Evolutionary conservation across 2,888 invertebrate species (phyloP).

Genomic region (Aricia artaxerxes): DNA sequence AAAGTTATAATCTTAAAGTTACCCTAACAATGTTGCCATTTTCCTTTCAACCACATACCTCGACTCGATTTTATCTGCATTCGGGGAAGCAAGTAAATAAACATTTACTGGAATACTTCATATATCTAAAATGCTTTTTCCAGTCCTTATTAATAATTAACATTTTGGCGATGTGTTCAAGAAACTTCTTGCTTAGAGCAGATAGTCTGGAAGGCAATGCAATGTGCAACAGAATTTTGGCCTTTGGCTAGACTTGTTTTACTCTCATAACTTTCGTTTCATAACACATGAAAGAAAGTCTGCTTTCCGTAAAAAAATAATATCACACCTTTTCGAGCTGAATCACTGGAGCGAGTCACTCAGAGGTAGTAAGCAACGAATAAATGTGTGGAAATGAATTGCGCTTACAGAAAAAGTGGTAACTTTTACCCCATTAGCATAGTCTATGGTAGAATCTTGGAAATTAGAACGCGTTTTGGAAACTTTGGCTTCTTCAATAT

Average conservation of each 20-base stretch:
- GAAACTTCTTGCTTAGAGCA: background rate
- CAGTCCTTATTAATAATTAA: background rate
- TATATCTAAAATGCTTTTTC: background rate
- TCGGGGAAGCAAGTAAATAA: background rate
- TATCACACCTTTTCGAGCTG: slow-evolving; percentile 10
- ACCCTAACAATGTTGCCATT: slow-evolving; percentile 27
- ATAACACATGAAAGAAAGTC: background rate
- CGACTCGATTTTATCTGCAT: slow-evolving; percentile 5
- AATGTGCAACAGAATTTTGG: background rate
- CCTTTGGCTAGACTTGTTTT: background rate
- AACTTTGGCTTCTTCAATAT: background rate
- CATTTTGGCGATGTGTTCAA: background rate
- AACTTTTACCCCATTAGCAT: background rate
- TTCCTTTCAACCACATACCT: slow-evolving; percentile 28
- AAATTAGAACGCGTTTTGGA: no score
- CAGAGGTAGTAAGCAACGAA: background rate
- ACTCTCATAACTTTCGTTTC: background rate
- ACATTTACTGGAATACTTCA: background rate
- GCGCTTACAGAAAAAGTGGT: background rate
- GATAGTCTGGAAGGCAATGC: background rate
- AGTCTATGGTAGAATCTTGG: background rate
- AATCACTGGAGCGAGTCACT: slow-evolving; percentile 5
- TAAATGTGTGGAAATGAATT: slow-evolving; percentile 3
- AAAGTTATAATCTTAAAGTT: slow-evolving; percentile 19
- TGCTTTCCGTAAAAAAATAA: slow-evolving; percentile 2